Conservation (phyloP, 2,797 vertebrate species). For the Tenualosa ilisha region DNA sequence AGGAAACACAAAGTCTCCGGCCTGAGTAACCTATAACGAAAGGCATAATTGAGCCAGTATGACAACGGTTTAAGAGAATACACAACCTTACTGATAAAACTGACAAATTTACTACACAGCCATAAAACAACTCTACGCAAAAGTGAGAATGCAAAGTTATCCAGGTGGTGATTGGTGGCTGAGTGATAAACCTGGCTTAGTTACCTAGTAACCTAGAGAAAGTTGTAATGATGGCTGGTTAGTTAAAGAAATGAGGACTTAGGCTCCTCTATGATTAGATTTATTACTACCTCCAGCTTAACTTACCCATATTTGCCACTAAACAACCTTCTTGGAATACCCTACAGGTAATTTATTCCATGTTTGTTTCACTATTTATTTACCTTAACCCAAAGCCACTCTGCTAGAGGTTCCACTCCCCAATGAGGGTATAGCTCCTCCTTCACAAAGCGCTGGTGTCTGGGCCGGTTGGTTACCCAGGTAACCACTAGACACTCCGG, state of each 20-base stretch:
- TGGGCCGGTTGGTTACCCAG: slow-evolving; percentile 94
- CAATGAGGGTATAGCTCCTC: slow-evolving; percentile 92
- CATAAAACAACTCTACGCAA: not conserved
- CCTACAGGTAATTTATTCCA: not conserved
- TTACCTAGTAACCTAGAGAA: no score
- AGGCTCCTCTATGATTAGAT: no score
- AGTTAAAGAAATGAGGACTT: no score
- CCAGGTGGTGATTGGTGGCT: no score
- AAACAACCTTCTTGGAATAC: no score
- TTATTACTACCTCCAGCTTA: no score
- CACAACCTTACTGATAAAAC: not conserved
- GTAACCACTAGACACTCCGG: slow-evolving; percentile 84
- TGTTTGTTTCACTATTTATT: slow-evolving; percentile 28
- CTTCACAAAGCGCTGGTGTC: slow-evolving; percentile 83
- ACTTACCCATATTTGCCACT: no score
- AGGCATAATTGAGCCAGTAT: not conserved
- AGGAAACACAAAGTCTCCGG: slow-evolving; percentile 90
- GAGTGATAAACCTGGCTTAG: no score
- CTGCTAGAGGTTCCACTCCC: slow-evolving; percentile 81
- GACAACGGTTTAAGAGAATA: not conserved
- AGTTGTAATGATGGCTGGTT: no score
- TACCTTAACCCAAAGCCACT: slow-evolving; percentile 98
- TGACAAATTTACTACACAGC: not conserved
- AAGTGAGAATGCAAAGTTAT: not conserved
- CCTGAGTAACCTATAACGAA: slow-evolving; percentile 80